Conservation (phyloP, 2,888 invertebrate genomes). For the Alviniconcha strummeri region DNA sequence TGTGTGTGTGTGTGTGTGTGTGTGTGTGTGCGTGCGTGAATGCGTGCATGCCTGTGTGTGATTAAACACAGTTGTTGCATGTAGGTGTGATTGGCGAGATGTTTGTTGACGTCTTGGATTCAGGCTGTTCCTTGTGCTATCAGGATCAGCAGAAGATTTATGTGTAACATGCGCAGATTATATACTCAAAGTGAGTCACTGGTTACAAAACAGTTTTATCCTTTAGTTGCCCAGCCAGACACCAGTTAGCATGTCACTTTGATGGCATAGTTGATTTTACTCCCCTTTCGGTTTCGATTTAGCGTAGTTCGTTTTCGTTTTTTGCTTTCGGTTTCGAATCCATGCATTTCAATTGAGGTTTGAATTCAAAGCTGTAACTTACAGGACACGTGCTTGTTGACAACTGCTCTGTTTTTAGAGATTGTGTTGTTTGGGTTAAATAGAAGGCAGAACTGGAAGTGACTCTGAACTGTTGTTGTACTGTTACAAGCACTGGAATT, state of each 20-base stretch:
- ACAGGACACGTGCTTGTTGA: background rate
- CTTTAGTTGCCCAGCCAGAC: too few species aligned
- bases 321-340: slow-evolving; percentile 1
- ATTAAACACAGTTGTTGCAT: background rate
- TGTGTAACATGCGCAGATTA: too few species aligned
- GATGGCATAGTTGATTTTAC: background rate
- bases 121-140: too few species aligned
- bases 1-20: slow-evolving; percentile 1
- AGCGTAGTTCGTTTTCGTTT: background rate
- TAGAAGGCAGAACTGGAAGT: background rate
- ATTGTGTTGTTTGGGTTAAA: background rate
- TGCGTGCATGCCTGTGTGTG: background rate
- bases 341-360: background rate
- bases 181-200: background rate
- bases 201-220: too few species aligned
- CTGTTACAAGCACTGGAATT: background rate
- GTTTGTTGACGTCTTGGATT: background rate
- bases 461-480: background rate
- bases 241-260: background rate
- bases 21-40: background rate
- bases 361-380: background rate
- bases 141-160: too few species aligned
- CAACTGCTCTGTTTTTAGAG: too few species aligned
- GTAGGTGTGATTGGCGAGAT: background rate
- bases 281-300: slow-evolving; percentile 8